A percentile compares a stretch with the other conserved stretches of the same genome.
Conservation (phyloP, 2,113 vertebrate genomes). For the Crotophaga sulcirostris region DNA sequence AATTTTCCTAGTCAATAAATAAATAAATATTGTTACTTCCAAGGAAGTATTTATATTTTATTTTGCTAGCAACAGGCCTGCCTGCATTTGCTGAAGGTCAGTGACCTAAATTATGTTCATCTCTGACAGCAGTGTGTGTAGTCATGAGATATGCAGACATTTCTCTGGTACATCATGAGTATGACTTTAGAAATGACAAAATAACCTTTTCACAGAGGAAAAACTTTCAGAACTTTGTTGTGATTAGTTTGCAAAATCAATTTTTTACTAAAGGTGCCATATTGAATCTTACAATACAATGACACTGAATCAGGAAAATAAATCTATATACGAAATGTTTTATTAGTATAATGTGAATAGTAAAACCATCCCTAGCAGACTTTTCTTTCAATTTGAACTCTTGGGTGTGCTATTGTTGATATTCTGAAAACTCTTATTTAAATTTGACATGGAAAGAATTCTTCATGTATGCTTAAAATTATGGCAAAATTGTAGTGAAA, state of each 20-base stretch:
- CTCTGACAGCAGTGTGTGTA: constrained; percentile 1
- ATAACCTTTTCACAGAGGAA: background rate
- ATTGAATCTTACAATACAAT: background rate
- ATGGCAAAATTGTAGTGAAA: background rate
- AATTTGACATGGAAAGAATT: background rate
- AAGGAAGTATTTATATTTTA: constrained; percentile 36
- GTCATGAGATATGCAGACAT: background rate
- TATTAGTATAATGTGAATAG: background rate
- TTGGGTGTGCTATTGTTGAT: background rate
- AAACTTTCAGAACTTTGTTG: background rate
- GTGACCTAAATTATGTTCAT: constrained; percentile 55
- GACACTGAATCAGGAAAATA: background rate
- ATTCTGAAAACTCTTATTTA: background rate
- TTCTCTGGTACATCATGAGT: background rate
- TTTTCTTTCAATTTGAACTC: background rate
- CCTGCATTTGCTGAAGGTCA: constrained; percentile 31
- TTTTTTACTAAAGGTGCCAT: background rate
- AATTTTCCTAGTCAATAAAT: background rate
- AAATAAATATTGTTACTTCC: background rate
- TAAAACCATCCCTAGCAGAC: background rate
- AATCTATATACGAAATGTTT: background rate
- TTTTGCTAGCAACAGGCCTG: constrained; percentile 42
- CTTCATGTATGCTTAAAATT: background rate
- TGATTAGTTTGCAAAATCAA: background rate
- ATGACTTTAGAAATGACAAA: background rate